Conservation (phyloP, 2,113 vertebrate species). For the Neogobius melanostomus region DNA sequence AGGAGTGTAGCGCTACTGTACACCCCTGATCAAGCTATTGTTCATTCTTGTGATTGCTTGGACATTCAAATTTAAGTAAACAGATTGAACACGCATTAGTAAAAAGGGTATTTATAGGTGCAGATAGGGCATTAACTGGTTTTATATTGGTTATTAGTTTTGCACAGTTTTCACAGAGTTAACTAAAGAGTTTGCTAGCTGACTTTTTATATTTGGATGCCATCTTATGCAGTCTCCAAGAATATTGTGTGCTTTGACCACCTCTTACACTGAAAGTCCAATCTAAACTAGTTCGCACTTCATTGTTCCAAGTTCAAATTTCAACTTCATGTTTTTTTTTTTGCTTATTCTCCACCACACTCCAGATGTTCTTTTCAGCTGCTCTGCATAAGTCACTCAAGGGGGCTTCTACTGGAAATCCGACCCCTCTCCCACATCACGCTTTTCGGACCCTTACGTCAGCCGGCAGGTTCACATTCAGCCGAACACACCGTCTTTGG, state of each 20-base stretch:
- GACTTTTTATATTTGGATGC: background rate
- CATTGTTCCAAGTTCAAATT: background rate
- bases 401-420: conserved; percentile 14
- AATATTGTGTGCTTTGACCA: background rate
- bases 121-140: no score
- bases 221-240: background rate
- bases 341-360: conserved; percentile 37
- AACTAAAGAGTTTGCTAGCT: background rate
- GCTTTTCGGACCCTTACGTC: conserved; percentile 16
- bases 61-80: no score
- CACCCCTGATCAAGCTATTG: no score
- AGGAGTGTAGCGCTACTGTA: no score
- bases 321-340: background rate
- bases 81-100: no score
- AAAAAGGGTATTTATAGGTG: no score
- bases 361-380: conserved; percentile 50
- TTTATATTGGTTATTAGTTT: no score
- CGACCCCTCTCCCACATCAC: conserved; percentile 30
- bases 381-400: conserved; percentile 36
- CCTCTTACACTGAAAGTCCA: background rate
- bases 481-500: no score
- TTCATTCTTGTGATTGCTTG: no score
- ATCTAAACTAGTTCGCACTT: conserved; percentile 13
- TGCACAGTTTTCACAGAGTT: no score
- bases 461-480: conserved; percentile 31